A percentile compares a stretch with the other conserved stretches of the same genome.
Evolutionary conservation across 2,113 vertebrate genomes (phyloP).

Genomic region (Phaetusa simplex): DNA sequence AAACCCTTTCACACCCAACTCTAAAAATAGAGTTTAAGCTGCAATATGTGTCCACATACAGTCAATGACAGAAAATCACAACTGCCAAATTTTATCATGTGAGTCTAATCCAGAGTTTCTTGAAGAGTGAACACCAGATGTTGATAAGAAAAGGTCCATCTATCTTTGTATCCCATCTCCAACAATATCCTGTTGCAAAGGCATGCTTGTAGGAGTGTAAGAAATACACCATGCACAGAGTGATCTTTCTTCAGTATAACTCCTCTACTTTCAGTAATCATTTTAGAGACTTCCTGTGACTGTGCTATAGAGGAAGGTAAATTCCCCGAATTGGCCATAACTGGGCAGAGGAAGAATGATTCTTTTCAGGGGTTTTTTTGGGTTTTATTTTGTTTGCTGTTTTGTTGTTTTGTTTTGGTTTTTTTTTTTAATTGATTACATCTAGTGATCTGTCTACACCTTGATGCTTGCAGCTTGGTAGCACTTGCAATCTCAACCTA

Average conservation of each 20-base stretch:
- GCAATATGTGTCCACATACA: background rate
- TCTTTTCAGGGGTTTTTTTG: background rate
- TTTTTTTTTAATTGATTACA: background rate
- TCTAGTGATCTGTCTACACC: background rate
- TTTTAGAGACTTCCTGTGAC: constrained; percentile 7
- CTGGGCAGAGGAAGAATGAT: background rate
- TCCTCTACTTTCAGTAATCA: background rate
- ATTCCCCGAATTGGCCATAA: background rate
- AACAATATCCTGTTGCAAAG: constrained; percentile 2
- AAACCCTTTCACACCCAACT: background rate
- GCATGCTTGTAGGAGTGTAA: background rate
- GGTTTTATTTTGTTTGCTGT: background rate
- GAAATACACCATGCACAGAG: background rate
- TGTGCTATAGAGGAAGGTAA: background rate
- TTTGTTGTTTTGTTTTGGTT: no score
- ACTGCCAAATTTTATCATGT: background rate
- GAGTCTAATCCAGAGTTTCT: background rate
- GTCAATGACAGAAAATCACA: background rate
- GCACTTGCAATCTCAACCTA: background rate
- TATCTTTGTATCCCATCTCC: background rate
- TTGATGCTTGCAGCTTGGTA: background rate
- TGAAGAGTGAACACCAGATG: background rate
- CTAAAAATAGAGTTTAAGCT: background rate
- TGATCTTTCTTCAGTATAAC: background rate
- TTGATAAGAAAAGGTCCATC: background rate